Percentiles rank a stretch among this genome's conserved stretches.
phyloP scores from a whole-genome alignment of 2,888 invertebrate species.

The Tetrapedia diversipes region DNA sequence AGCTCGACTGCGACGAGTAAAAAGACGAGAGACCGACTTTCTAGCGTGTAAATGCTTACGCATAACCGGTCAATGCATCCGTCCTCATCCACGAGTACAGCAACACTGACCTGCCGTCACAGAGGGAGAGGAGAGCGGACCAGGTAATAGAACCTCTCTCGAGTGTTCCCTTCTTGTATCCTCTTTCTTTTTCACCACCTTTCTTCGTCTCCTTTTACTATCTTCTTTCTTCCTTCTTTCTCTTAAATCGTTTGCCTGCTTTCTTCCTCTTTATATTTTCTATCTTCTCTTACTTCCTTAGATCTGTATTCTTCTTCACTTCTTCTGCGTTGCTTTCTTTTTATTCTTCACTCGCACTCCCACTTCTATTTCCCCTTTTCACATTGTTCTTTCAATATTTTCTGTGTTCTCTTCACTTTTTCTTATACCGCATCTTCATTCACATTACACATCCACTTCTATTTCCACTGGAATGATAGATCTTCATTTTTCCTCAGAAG shows the following conservation, averaged over 20 bases:
- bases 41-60: constrained; percentile 36
- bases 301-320: constrained; percentile 1
- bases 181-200: constrained; percentile 45
- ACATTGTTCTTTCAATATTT: not conserved
- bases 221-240: constrained; percentile 3
- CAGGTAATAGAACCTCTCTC: constrained; percentile 70
- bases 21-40: constrained; percentile 8
- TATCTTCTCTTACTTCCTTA: constrained; percentile 1
- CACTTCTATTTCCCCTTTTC: not conserved
- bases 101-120: constrained; percentile 80
- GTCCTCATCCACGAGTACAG: constrained; percentile 71
- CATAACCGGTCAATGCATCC: constrained; percentile 47
- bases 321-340: not conserved
- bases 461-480: not conserved
- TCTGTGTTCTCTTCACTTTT: not conserved
- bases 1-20: constrained; percentile 13
- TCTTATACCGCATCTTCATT: not conserved
- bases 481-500: not conserved
- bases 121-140: constrained; percentile 69
- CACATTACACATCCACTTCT: not conserved
- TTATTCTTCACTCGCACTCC: not conserved
- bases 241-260: not conserved
- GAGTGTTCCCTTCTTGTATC: constrained; percentile 54
- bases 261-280: not conserved
- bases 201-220: constrained; percentile 7